Conservation (phyloP, 2,113 vertebrate genomes). For the Sporophila hypoxantha region DNA sequence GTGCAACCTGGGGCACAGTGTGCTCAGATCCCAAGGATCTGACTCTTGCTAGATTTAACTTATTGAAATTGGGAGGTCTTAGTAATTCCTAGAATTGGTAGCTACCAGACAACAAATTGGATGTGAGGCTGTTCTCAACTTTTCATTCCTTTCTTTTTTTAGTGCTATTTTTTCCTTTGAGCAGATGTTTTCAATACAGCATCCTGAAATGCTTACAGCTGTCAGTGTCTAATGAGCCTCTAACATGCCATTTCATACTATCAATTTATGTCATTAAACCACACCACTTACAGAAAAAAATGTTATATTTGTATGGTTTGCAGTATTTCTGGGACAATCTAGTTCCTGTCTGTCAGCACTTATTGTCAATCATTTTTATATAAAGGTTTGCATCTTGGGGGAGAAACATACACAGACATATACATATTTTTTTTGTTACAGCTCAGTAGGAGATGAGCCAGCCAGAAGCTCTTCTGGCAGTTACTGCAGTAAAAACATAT, state of each 20-base stretch:
- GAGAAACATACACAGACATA: background rate
- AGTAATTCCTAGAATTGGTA: background rate
- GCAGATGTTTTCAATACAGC: constrained; percentile 33
- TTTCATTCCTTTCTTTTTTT: background rate
- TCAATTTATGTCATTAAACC: background rate
- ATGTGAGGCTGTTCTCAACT: background rate
- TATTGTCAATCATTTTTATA: background rate
- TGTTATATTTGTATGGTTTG: background rate
- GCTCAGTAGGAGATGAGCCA: background rate
- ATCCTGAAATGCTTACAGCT: constrained; percentile 18
- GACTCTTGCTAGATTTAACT: background rate
- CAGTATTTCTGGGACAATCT: background rate
- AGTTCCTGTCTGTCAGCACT: background rate
- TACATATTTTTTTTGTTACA: background rate
- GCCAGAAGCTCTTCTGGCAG: background rate
- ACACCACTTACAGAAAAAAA: background rate
- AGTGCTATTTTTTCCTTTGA: background rate
- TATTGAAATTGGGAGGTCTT: background rate
- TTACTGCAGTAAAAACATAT: background rate
- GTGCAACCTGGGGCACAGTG: background rate
- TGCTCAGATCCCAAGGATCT: background rate
- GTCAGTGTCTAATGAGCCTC: background rate
- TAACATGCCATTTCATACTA: background rate
- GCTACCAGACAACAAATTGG: constrained; percentile 4
- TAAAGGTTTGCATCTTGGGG: background rate